Conservation (phyloP, 2,888 invertebrate species). For the Axea sp. region DNA sequence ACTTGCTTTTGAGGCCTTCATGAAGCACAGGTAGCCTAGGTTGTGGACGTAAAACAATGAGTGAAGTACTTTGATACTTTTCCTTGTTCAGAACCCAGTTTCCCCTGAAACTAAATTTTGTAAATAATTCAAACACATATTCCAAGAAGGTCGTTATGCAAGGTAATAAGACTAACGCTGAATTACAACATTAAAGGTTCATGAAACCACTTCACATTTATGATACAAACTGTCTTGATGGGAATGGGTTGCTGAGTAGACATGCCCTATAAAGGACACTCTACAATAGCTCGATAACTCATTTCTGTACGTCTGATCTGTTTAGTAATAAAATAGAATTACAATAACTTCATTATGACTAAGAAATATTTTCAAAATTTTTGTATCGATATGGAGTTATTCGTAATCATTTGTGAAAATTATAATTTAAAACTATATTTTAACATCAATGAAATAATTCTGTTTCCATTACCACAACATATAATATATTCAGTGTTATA, state of each 20-base stretch:
- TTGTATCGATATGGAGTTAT: too few relatives aligned
- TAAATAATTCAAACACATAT: constrained; percentile 49
- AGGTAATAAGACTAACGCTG: constrained; percentile 17
- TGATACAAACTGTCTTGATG: constrained; percentile 50
- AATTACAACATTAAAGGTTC: constrained; percentile 41
- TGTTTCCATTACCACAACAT: too few relatives aligned
- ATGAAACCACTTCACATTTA: constrained; percentile 45
- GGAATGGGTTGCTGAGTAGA: constrained; percentile 26
- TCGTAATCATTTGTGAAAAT: too few relatives aligned
- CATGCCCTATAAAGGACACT: too few relatives aligned
- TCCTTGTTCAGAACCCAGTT: constrained; percentile 33
- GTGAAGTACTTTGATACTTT: constrained; percentile 50
- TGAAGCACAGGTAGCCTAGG: constrained; percentile 21
- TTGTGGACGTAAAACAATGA: constrained; percentile 51
- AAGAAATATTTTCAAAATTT: too few relatives aligned
- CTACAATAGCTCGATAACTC: too few relatives aligned
- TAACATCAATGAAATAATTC: too few relatives aligned
- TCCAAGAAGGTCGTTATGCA: constrained; percentile 32
- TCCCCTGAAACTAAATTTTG: constrained; percentile 33
- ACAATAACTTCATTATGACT: too few relatives aligned
- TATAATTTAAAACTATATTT: too few relatives aligned
- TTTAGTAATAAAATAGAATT: too few relatives aligned
- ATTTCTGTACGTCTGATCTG: too few relatives aligned
- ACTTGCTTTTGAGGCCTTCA: constrained; percentile 27
- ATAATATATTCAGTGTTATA: too few relatives aligned